Evolutionary conservation across 1,140 invertebrate species (phyloP).

Genomic region (Trichonephila inaurata): DNA sequence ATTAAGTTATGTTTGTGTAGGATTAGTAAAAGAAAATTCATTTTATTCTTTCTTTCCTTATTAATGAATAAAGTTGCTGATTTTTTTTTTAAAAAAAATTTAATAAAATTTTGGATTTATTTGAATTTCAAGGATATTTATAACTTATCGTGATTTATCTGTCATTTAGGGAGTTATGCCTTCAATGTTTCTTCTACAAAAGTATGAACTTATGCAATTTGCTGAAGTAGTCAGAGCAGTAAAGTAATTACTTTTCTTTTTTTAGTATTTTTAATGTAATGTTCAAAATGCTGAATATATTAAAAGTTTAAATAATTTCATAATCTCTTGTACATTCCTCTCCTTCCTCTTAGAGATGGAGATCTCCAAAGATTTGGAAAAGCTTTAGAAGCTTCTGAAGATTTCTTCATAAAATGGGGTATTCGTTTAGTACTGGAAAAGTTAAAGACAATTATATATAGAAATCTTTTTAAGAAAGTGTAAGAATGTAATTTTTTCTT

Average conservation of each 20-base stretch:
- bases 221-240: slow-evolving; percentile 92
- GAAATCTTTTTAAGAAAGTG: slow-evolving; percentile 98
- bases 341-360: slow-evolving; percentile 85
- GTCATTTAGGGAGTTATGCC: slow-evolving; percentile 90
- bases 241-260: slow-evolving; percentile 81
- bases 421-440: slow-evolving; percentile 99
- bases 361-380: slow-evolving; percentile 91
- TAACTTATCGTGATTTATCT: too few relatives aligned
- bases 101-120: too few relatives aligned
- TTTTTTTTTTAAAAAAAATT: too few relatives aligned
- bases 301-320: too few relatives aligned
- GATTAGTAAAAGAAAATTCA: too few relatives aligned
- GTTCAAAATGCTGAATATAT: too few relatives aligned
- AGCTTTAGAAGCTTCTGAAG: slow-evolving; percentile 92
- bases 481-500: slow-evolving; percentile 80
- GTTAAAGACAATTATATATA: slow-evolving; percentile 95
- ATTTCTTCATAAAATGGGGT: slow-evolving; percentile 96
- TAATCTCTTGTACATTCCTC: too few relatives aligned
- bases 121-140: too few relatives aligned
- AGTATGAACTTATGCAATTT: slow-evolving; percentile 95
- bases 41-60: too few relatives aligned
- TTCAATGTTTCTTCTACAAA: slow-evolving; percentile 87
- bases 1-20: too few relatives aligned
- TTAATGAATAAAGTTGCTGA: too few relatives aligned
- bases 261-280: too few relatives aligned